Base-by-base conservation (phyloP, 2,113 vertebrate species). In the Platycercus adscitus region DNA sequence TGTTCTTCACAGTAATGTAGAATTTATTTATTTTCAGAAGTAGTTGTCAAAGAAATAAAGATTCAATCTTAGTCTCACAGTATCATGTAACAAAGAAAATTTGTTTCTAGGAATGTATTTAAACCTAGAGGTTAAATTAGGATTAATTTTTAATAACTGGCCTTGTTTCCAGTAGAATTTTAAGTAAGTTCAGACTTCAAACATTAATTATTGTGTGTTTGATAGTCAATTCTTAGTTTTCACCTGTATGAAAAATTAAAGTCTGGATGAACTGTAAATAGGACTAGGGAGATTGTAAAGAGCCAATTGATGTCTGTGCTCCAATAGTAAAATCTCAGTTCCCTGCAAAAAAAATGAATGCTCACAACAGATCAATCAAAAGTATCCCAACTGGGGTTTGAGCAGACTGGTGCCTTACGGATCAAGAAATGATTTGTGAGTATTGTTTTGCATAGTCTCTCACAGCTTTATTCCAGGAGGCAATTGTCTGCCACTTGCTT, bases 371-470 rank as follows among this genome's bases (percentile, higher is more conserved):
- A 49, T 35, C 26, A 39, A 17, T 2, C 5, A 1, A 29, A 1
- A 60, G 29, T 16, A 41, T 47, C 44, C 17, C 39, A 64, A 3
- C 31, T 16, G 31, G 50, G 26, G 12, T 63, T 86, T 14, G 29
- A 39, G 73, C 64, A 53, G 60, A 39, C 28, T n/a, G 37, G 11
- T 66, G 44, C 0, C 0, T 20, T 4, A 5, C 20, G 0, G 16
- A 31, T 5, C 52, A 20, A 12, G 28, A 55, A 52, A 11, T 12
- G 4, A 11, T 35, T 5, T 21, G 33, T 6, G 2, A 33, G 18
- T 8, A 7, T 0, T 35, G 11, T 20, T 70, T 23, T 13, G 26
- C 15, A 2, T 35, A 56, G 52, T 35, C 12, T 25, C 13, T 23
- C 17, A 17, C 0, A 60, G 44, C 50, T 65, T 61, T 14, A 24